These are phyloP conservation scores for Coptodon bakossiorum DNA, from an alignment of 2,113 vertebrate genomes.

Conservation along the genomic window DNA sequence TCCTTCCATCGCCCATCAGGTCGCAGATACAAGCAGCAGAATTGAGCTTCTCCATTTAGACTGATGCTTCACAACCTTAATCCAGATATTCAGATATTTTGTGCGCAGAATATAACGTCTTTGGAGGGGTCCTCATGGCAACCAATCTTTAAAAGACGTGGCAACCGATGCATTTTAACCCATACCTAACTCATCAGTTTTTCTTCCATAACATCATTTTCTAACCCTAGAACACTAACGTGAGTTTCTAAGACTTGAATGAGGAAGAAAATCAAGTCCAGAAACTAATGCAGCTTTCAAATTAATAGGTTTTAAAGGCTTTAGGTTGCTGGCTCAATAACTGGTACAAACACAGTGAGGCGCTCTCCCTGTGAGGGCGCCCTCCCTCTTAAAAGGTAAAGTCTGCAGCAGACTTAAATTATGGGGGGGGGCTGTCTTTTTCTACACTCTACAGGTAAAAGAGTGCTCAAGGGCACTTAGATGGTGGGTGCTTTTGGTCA, in stretches of 20 bases:
- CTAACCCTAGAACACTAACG: neutral
- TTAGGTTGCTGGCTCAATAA: neutral
- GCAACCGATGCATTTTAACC: neutral
- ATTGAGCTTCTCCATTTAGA: neutral
- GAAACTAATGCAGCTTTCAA: neutral
- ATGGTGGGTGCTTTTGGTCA: neutral
- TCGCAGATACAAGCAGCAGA: neutral
- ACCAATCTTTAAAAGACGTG: neutral
- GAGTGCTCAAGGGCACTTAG: neutral
- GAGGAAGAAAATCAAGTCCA: neutral
- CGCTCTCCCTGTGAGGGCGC: neutral
- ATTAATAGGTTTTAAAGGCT: neutral
- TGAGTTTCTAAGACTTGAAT: neutral
- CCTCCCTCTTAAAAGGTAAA: neutral
- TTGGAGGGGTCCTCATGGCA: neutral
- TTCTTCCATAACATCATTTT: neutral
- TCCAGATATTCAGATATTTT: neutral
- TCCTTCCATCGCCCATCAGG: neutral
- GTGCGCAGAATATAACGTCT: neutral
- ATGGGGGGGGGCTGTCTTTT: neutral
- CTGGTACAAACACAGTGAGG: neutral
- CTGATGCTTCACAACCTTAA: neutral
- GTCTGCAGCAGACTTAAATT: neutral
- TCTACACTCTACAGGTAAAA: neutral
- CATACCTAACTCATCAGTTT: neutral